Evolutionary conservation across 2,888 invertebrate genomes (phyloP).

Genomic region (Caradrina clavipalpis): DNA sequence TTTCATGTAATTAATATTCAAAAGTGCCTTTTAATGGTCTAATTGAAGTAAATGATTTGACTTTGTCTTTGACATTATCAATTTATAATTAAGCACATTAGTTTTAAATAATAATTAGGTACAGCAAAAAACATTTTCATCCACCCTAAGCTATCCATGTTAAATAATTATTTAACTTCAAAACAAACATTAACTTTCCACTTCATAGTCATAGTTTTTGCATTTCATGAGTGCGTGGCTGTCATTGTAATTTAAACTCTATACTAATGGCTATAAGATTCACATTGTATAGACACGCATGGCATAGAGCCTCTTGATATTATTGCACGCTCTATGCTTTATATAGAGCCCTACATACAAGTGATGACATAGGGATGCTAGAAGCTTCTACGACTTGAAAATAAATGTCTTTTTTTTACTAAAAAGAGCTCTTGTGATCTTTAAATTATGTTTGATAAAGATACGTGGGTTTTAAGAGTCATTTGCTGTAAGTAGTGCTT

Average conservation of each 20-base stretch:
- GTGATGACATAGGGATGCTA: constrained; percentile 46
- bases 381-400: constrained; percentile 24
- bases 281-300: not conserved
- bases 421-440: constrained; percentile 5
- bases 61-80: too few species aligned
- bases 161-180: constrained; percentile 17
- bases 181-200: constrained; percentile 17
- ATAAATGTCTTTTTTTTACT: constrained; percentile 31
- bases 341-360: constrained; percentile 40
- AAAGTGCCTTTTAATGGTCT: too few species aligned
- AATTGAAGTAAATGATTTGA: too few species aligned
- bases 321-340: constrained; percentile 39
- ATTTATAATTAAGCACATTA: too few species aligned
- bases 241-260: constrained; percentile 3
- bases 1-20: too few species aligned
- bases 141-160: not conserved
- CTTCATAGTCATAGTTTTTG: not conserved
- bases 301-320: constrained; percentile 39
- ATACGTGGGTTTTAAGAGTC: not conserved
- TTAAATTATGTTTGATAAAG: not conserved
- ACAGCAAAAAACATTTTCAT: too few species aligned
- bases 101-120: too few species aligned
- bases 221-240: not conserved
- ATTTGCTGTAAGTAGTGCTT: not conserved
- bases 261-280: rapidly evolving